Evolutionary conservation across 2,113 vertebrate genomes (phyloP), one percentile per base, ranked within the genome.

Genomic region (Odocoileus hemionus): DNA sequence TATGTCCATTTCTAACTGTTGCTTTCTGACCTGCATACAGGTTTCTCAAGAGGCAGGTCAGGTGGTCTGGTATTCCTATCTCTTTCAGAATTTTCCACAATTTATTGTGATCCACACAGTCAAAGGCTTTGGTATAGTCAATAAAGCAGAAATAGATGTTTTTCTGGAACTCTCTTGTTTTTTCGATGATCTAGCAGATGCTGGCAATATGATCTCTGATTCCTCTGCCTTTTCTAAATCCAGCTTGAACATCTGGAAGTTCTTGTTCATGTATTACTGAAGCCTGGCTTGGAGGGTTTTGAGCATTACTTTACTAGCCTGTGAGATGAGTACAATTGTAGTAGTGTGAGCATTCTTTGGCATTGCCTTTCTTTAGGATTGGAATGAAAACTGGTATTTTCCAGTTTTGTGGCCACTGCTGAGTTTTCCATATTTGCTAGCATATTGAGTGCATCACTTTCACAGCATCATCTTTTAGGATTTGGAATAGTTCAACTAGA

Each of bases 171-270:
- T 36, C 33, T 36, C 17, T 21, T 36, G 33, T 8, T 21, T 67
- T 67, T 67, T 19, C 0, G 0, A 21, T 67, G 64, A 67, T 67
- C 17, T 33, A 67, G 33, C 3, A 1, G 8, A 67, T 36, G 4
- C 19, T 36, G 8, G 8, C 17, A 36, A 2, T 67, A 21, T 67
- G 17, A 36, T 67, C 64, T 67, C 17, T 21, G 33, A 17, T 67
- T 36, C 33, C 16, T 36, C 4, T 21, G 64, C 8, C 64, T 36
- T 10, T 21, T 67, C 64, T 67, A 67, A 67, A 67, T 36, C 64
- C 33, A 67, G 33, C 16, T 21, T 67, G 64, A 67, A 67, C 33
- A 67, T 67, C 64, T 36, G 33, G 64, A 67, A 19, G 4, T 36
- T 67, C 33, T n/a, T 8, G 33, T 67, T 67, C 61, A n/a, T 1